Conservation (phyloP, 2,888 invertebrate genomes). For the Helleia helle region DNA sequence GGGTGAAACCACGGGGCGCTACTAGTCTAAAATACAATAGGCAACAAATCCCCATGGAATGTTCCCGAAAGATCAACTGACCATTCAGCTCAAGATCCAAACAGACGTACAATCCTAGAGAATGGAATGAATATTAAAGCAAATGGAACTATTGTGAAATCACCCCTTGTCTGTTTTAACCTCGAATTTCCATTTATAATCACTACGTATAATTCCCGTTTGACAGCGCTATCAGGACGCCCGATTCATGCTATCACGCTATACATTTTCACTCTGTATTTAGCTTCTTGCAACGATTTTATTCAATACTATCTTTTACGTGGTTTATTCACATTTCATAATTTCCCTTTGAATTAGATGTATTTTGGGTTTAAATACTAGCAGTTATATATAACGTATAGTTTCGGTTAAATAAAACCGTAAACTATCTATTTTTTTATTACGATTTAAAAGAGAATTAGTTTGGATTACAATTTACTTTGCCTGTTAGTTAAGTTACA, state of each 20-base stretch:
- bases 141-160: slow-evolving; percentile 19
- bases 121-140: slow-evolving; percentile 20
- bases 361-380: too few relatives aligned
- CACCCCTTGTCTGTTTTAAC: slow-evolving; percentile 20
- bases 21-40: not conserved
- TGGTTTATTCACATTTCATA: too few relatives aligned
- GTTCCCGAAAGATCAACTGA: not conserved
- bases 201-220: slow-evolving; percentile 20
- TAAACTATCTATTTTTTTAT: too few relatives aligned
- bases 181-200: slow-evolving; percentile 25
- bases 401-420: too few relatives aligned
- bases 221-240: slow-evolving; percentile 15
- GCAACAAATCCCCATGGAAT: not conserved
- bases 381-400: too few relatives aligned
- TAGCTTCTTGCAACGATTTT: slow-evolving; percentile 1
- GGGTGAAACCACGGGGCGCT: too few relatives aligned
- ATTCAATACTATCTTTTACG: slow-evolving; percentile 5
- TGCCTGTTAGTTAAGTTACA: too few relatives aligned
- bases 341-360: too few relatives aligned
- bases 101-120: slow-evolving; percentile 3
- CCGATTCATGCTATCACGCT: slow-evolving; percentile 7
- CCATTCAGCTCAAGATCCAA: slow-evolving; percentile 5
- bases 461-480: too few relatives aligned
- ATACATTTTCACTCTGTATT: not conserved
- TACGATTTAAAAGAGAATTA: too few relatives aligned